phyloP scores from a whole-genome alignment of 2,797 vertebrate species.

The Chrysocyon brachyurus region DNA sequence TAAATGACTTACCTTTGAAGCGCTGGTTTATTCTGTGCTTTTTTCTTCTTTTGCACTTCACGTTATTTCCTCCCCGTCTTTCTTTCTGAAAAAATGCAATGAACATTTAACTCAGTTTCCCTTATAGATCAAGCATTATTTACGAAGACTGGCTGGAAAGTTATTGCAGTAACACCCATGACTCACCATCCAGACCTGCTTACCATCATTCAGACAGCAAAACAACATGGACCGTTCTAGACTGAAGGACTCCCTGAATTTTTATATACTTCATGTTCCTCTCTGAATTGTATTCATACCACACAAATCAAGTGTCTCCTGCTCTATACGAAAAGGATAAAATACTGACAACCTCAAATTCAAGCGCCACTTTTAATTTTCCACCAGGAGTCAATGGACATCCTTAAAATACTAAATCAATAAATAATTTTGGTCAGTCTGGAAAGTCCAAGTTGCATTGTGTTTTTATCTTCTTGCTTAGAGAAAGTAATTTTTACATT shows the following conservation, averaged over 20 bases:
- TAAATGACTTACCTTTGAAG: background rate
- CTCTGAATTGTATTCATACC: constrained; percentile 62
- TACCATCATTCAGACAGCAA: constrained; percentile 78
- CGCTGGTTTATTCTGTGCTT: background rate
- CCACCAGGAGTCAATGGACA: constrained; percentile 80
- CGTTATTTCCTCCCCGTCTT: background rate
- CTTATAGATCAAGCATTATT: constrained; percentile 64
- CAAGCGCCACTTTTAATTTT: constrained; percentile 75
- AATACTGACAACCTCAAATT: constrained; percentile 67
- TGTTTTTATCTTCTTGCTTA: constrained; percentile 84
- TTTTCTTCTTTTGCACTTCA: constrained; percentile 38
- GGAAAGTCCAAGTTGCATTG: constrained; percentile 81
- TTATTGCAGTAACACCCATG: constrained; percentile 42
- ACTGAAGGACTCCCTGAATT: constrained; percentile 73
- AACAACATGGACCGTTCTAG: constrained; percentile 75
- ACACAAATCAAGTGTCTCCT: constrained; percentile 53
- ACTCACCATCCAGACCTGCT: constrained; percentile 41
- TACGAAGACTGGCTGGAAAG: constrained; percentile 73
- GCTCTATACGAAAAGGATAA: constrained; percentile 69
- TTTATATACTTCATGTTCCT: constrained; percentile 72
- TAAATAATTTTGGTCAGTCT: constrained; percentile 90
- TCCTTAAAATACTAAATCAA: constrained; percentile 83
- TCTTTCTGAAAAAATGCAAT: constrained; percentile 11
- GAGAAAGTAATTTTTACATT: constrained; percentile 85
- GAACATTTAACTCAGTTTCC: constrained; percentile 42